A percentile compares a stretch with the other conserved stretches of the same genome.
These are phyloP conservation scores for Poeciliopsis infans DNA, from an alignment of 2,797 vertebrate species.

Conservation along the genomic window DNA sequence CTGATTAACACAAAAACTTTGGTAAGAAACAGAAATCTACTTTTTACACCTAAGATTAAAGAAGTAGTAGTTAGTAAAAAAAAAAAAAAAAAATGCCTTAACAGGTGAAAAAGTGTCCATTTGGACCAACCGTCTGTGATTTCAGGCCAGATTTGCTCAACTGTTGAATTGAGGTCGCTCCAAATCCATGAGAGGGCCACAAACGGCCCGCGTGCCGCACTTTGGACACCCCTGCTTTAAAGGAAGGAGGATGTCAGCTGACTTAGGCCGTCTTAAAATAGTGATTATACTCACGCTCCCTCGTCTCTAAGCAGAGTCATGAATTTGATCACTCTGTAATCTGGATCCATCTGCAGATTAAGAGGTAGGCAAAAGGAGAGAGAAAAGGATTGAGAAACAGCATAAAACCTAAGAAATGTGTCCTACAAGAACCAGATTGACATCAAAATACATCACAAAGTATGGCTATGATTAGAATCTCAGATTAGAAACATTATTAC, in stretches of 20 bases:
- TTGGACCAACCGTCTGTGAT: too few species aligned
- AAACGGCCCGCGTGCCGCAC: too few species aligned
- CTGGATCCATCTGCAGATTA: constrained; percentile 88
- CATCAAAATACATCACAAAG: background rate
- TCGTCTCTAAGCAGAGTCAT: constrained; percentile 92
- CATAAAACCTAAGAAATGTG: background rate
- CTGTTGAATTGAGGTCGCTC: too few species aligned
- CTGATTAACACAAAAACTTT: too few species aligned
- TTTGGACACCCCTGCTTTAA: background rate
- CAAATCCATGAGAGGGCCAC: too few species aligned
- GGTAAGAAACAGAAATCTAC: too few species aligned
- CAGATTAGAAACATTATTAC: background rate
- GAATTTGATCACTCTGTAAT: constrained; percentile 95
- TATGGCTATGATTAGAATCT: background rate
- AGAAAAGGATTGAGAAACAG: background rate
- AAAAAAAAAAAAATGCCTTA: too few species aligned
- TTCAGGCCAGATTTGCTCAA: too few species aligned
- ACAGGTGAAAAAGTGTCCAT: too few species aligned
- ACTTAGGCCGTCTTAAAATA: constrained; percentile 21
- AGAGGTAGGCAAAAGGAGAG: constrained; percentile 24
- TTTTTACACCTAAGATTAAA: too few species aligned
- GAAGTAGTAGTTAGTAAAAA: too few species aligned
- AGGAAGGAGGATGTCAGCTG: background rate
- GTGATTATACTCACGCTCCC: constrained; percentile 88
- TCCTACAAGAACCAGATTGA: background rate